Evolutionary conservation across 1,140 invertebrate species (phyloP), one percentile per base, ranked within the genome.

Genomic region (Contarinia nasturtii): DNA sequence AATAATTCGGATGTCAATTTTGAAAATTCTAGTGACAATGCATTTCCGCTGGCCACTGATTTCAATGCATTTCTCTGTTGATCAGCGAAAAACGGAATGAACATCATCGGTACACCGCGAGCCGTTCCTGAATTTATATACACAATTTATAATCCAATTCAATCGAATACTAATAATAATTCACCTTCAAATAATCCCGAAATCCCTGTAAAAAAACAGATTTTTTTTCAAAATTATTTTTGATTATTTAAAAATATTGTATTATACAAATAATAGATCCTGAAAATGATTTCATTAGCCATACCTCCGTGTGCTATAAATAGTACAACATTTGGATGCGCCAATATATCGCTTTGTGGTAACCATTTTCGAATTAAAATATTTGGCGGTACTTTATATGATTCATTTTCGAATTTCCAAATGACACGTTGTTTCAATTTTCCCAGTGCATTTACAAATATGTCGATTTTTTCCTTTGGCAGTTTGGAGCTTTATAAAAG

Each of bases 271-370:
- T n/a, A n/a, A n/a, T n/a, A n/a, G n/a, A n/a, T n/a, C n/a, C n/a
- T n/a, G n/a, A n/a, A n/a, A n/a, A n/a, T n/a, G n/a, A n/a, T n/a
- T n/a, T n/a, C n/a, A n/a, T n/a, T n/a, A n/a, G n/a, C n/a, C n/a
- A n/a, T n/a, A 27, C 27, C 27, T 17, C 77, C 76, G 51, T 80
- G 78, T 1, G 75, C 73, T 45, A 81, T 69, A 52, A 82, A 80
- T 2, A 71, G 54, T 46, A 66, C 67, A 11, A 73, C 61, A 52
- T 72, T 72, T 5, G 66, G 67, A 60, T 73, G 70, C 2, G 68
- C 72, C 45, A 65, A 27, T 19, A 64, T 60, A 21, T 64, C 61
- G 42, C 57, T 71, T 61, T 84, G 80, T 14, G 80, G 79, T 51
- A 77, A 62, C 80, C 79, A 83, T 51, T 71, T 67, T 45, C 69